Conservation (phyloP, 2,113 vertebrate species). For the Lanius ludovicianus region DNA sequence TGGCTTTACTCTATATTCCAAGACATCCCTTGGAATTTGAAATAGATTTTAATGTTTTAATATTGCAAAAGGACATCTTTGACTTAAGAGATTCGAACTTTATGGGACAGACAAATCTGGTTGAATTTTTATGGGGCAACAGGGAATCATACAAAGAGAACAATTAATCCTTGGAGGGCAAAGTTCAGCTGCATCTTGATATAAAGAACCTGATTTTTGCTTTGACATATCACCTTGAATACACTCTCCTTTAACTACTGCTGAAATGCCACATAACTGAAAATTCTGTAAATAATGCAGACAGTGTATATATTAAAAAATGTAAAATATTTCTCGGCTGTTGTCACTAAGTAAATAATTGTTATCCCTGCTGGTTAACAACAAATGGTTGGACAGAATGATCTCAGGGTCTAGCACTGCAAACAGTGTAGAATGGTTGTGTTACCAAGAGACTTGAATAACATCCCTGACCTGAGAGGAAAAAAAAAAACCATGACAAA, state of each 20-base stretch:
- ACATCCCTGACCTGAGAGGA: accelerated
- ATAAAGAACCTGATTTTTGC: neutral
- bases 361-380: neutral
- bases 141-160: neutral
- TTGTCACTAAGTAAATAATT: neutral
- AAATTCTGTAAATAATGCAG: neutral
- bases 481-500: accelerated
- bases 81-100: neutral
- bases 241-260: neutral
- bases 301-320: neutral
- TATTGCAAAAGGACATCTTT: neutral
- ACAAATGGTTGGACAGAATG: neutral
- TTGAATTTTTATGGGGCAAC: no score
- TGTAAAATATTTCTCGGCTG: neutral
- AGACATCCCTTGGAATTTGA: neutral
- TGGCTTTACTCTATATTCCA: neutral
- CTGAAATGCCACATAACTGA: neutral
- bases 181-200: neutral
- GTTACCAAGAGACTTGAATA: neutral
- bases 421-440: neutral
- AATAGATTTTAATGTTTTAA: neutral
- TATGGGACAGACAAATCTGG: neutral
- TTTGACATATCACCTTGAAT: neutral
- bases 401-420: neutral
- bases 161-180: neutral